Percentiles rank a stretch among this genome's conserved stretches.
These are phyloP conservation scores for Tryphoninae sp. DNA, from an alignment of 2,888 invertebrate species.

Conservation along the genomic window DNA sequence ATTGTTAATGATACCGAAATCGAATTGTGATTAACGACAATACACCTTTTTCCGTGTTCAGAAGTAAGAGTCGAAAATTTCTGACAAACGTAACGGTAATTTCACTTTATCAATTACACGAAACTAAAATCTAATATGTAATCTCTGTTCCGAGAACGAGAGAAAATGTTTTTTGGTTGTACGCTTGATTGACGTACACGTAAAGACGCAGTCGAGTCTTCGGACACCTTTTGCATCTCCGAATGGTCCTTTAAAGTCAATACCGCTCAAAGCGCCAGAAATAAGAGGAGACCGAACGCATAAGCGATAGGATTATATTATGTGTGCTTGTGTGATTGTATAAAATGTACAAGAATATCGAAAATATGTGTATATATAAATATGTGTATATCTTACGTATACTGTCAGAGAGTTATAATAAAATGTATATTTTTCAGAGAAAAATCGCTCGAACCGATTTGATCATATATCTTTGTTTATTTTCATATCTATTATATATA, in stretches of 20 bases:
- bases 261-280: constrained; percentile 9
- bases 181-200: neutral
- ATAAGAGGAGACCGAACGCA: constrained; percentile 37
- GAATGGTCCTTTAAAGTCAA: constrained; percentile 19
- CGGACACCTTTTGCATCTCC: neutral
- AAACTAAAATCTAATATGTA: neutral
- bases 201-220: neutral
- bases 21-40: constrained; percentile 32
- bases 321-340: constrained; percentile 51
- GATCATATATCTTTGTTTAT: constrained; percentile 68
- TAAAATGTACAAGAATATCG: constrained; percentile 55
- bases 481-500: constrained; percentile 63
- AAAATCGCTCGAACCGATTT: constrained; percentile 65
- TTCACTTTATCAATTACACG: constrained; percentile 1
- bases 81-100: neutral
- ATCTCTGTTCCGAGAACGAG: neutral
- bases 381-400: constrained; percentile 38
- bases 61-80: neutral
- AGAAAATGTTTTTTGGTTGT: neutral
- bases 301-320: constrained; percentile 29
- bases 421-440: constrained; percentile 71
- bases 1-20: constrained; percentile 14
- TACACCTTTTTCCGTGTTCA: constrained; percentile 27
- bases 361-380: constrained; percentile 43
- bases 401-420: constrained; percentile 58